Conservation (phyloP, 2,888 invertebrate genomes). For the Adelphocoris suturalis region DNA sequence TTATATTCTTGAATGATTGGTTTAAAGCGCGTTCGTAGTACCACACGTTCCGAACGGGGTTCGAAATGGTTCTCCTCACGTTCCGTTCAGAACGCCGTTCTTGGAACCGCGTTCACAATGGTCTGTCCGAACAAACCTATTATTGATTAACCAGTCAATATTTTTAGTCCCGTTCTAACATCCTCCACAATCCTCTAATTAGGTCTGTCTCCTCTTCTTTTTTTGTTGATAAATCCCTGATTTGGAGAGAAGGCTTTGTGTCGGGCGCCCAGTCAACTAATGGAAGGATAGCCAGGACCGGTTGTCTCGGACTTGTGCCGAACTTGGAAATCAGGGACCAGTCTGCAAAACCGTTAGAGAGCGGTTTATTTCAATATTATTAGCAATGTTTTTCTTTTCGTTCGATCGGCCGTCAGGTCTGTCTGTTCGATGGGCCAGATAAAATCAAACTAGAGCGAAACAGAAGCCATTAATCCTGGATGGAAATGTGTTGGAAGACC, state of each 20-base stretch:
- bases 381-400: constrained; percentile 17
- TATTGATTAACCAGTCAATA: no score
- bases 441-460: constrained; percentile 39
- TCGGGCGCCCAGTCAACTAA: neutral
- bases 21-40: no score
- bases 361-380: constrained; percentile 38
- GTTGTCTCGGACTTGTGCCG: neutral
- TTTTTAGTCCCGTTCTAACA: neutral
- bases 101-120: no score
- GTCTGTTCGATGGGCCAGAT: constrained; percentile 19
- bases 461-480: neutral
- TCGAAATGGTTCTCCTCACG: no score
- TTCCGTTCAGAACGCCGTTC: no score
- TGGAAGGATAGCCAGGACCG: neutral
- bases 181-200: neutral
- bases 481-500: neutral
- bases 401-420: neutral
- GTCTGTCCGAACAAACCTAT: no score
- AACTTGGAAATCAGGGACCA: constrained; percentile 2
- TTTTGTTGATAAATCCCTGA: neutral
- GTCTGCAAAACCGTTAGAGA: constrained; percentile 4
- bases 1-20: no score
- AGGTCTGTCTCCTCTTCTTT: neutral
- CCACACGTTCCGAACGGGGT: no score
- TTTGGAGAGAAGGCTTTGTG: neutral